phyloP scores from a whole-genome alignment of 2,113 vertebrate genomes.

The Harpagus bidentatus region DNA sequence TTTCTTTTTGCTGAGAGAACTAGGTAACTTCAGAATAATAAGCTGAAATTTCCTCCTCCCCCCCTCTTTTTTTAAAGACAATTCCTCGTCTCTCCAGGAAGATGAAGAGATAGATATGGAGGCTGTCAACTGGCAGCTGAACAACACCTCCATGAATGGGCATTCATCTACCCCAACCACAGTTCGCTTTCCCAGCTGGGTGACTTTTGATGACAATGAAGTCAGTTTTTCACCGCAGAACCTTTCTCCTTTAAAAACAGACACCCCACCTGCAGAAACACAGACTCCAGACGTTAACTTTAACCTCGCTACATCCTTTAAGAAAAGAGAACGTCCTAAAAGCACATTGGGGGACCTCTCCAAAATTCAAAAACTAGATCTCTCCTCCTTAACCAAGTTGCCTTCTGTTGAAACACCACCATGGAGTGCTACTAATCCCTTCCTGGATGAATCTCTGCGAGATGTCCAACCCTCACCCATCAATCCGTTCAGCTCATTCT shows the following conservation, averaged over 20 bases:
- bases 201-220: constrained; percentile 88
- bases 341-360: constrained; percentile 76
- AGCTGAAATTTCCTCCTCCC: constrained; percentile 32
- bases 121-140: constrained; percentile 73
- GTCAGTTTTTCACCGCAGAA: constrained; percentile 45
- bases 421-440: constrained; percentile 86
- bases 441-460: constrained; percentile 80
- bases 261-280: constrained; percentile 50
- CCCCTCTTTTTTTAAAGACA: constrained; percentile 71
- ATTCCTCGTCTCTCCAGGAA: constrained; percentile 79
- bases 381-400: constrained; percentile 70
- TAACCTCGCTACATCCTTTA: constrained; percentile 65
- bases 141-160: constrained; percentile 70
- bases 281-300: constrained; percentile 51
- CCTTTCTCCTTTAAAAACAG: constrained; percentile 63
- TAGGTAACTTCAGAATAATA: not conserved
- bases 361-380: constrained; percentile 75
- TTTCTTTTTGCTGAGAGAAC: not conserved
- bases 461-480: constrained; percentile 86
- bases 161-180: constrained; percentile 66
- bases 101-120: constrained; percentile 88
- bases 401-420: constrained; percentile 70
- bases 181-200: constrained; percentile 83
- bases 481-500: constrained; percentile 87
- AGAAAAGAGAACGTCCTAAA: constrained; percentile 77